Percentiles rank a stretch among this genome's conserved stretches.
These are phyloP conservation scores for Ophraella communa DNA, from an alignment of 2,888 invertebrate species.

Conservation along the genomic window DNA sequence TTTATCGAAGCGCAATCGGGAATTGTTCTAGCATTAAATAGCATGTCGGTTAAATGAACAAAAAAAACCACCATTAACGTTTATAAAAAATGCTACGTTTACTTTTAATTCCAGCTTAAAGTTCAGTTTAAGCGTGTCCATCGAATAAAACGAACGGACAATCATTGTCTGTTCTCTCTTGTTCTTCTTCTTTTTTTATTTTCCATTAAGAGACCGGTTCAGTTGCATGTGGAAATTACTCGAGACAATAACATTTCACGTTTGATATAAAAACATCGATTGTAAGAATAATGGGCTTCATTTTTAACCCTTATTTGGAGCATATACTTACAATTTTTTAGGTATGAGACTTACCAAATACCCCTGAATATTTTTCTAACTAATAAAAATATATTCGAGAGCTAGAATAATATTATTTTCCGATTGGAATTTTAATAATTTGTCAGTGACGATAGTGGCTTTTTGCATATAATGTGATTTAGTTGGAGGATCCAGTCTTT, in stretches of 20 bases:
- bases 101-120: conserved; percentile 1
- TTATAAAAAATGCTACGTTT: conserved; percentile 3
- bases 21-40: conserved; percentile 31
- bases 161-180: conserved; percentile 22
- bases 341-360: too few species aligned
- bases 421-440: too few species aligned
- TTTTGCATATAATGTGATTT: conserved; percentile 34
- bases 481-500: conserved; percentile 28
- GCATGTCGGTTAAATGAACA: background rate
- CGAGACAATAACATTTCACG: background rate
- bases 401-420: too few species aligned
- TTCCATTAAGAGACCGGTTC: conserved; percentile 6
- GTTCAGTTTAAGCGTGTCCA: conserved; percentile 21
- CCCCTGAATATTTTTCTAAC: too few species aligned
- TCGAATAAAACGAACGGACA: conserved; percentile 15
- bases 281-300: too few species aligned
- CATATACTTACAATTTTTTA: too few species aligned
- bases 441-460: conserved; percentile 7
- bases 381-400: too few species aligned
- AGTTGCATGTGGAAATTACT: background rate
- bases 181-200: background rate
- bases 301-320: too few species aligned
- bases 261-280: background rate
- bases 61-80: background rate
- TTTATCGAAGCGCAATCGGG: conserved; percentile 38